phyloP scores from a whole-genome alignment of 2,113 vertebrate species.

The Mastomys natalensis region DNA sequence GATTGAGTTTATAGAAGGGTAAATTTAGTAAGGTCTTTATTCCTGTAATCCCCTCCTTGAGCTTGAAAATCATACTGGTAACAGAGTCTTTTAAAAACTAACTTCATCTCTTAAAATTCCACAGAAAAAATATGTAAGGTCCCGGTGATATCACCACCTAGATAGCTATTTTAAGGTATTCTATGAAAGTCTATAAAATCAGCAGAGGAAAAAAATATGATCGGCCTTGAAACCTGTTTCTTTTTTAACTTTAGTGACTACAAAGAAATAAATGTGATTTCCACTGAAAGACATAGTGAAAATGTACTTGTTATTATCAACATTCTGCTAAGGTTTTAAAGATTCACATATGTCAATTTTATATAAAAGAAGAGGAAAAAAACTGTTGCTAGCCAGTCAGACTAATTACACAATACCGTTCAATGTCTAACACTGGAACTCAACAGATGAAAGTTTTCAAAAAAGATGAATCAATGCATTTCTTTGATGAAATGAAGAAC shows the following conservation, averaged over 20 bases:
- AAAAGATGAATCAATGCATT: conserved; percentile 50
- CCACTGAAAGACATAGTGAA: conserved; percentile 29
- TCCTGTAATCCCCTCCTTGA: conserved; percentile 25
- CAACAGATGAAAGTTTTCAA: conserved; percentile 55
- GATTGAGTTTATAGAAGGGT: conserved; percentile 49
- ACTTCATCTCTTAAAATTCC: conserved; percentile 39
- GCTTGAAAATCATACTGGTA: conserved; percentile 62
- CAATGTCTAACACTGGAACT: neutral
- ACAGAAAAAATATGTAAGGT: conserved; percentile 27
- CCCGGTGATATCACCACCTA: neutral
- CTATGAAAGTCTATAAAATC: conserved; percentile 23
- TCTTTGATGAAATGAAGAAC: conserved; percentile 57
- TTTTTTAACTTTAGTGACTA: conserved; percentile 54
- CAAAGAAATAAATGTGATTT: conserved; percentile 51
- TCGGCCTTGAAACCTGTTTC: conserved; percentile 41
- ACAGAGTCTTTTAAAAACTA: conserved; percentile 21
- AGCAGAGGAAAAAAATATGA: conserved; percentile 51
- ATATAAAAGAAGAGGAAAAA: conserved; percentile 43
- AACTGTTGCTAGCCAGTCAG: neutral
- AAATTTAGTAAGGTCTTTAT: conserved; percentile 48
- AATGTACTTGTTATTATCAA: conserved; percentile 54
- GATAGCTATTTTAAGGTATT: conserved; percentile 40
- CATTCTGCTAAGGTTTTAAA: conserved; percentile 41
- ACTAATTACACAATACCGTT: neutral
- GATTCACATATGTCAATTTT: conserved; percentile 56